Conservation (phyloP, 2,113 vertebrate species). For the Phylloscopus whistleri region DNA sequence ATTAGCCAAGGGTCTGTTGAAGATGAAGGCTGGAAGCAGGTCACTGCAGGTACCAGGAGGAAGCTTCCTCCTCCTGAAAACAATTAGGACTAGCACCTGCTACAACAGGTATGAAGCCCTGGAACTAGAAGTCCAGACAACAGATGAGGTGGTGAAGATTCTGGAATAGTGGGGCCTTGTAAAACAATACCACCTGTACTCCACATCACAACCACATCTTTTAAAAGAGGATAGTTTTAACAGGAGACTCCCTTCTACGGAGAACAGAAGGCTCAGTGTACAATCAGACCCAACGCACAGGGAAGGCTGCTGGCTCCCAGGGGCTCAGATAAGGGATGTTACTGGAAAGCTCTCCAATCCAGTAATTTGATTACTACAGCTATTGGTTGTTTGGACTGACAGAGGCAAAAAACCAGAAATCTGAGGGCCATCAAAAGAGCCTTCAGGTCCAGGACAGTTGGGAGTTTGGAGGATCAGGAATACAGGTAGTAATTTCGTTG, state of each 20-base stretch:
- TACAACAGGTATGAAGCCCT: background rate
- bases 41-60: background rate
- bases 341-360: background rate
- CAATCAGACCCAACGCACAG: rapidly evolving
- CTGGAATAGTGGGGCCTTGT: background rate
- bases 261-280: background rate
- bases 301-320: background rate
- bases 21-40: background rate
- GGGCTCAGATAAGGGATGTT: background rate
- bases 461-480: background rate
- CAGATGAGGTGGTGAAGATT: background rate
- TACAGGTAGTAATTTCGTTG: background rate
- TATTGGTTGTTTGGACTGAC: background rate
- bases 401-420: background rate
- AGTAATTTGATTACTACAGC: background rate
- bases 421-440: background rate
- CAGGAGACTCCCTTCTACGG: background rate
- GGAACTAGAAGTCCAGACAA: background rate
- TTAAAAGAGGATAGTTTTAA: background rate
- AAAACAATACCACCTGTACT: background rate
- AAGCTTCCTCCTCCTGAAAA: background rate
- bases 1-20: background rate
- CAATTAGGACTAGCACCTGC: background rate
- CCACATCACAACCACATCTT: background rate
- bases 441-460: background rate